Evolutionary conservation across 2,113 vertebrate genomes (phyloP), one percentile per base, ranked within the genome.

Genomic region (Apaloderma vittatum): DNA sequence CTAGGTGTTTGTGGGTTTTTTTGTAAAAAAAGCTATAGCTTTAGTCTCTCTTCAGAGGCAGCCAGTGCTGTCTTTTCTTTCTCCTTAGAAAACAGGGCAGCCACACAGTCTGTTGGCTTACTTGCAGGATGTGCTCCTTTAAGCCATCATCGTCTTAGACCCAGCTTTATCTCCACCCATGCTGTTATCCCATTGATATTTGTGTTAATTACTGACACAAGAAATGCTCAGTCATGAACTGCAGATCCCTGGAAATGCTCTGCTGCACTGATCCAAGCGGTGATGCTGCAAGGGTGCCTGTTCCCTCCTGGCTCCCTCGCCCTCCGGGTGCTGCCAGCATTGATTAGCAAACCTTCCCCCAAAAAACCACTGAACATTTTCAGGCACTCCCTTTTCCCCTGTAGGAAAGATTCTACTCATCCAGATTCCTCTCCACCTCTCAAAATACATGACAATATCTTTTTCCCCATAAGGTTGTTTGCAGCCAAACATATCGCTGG

Each of bases 141-240:
- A 82, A 87, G 78, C 55, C 45, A n/a, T 61, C 80, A n/a, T 3
- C 86, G 63, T 71, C 86, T 81, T 20, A 91, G 71, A 48, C 61
- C 37, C 37, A 48, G 90, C 80, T 94, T 95, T 91, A 87, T 94
- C 90, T 86, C 79, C 54, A 63, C 77, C 54, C 86, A 36, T 81
- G 94, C 82, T 94, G 86, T 85, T 93, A 94, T 62, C 95, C 75
- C 88, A 85, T 61, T 85, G 85, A 87, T 91, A 96, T 81, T 93
- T 93, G 79, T 92, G 91, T 97, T 95, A 96, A 97, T 96, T 95
- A 96, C 86, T 92, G 91, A 94, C 87, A 94, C 74, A 48, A 95
- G 86, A 91, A 95, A 91, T 63, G 49, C 83, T 89, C 91, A 37
- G 65, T 80, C 65, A 37, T 48, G 88, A 86, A n/a, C 72, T 4